A percentile compares a stretch with the other conserved stretches of the same genome.
Evolutionary conservation across 23 tunicate genomes (phyloP).

Genomic region (Diplosoma virens): DNA sequence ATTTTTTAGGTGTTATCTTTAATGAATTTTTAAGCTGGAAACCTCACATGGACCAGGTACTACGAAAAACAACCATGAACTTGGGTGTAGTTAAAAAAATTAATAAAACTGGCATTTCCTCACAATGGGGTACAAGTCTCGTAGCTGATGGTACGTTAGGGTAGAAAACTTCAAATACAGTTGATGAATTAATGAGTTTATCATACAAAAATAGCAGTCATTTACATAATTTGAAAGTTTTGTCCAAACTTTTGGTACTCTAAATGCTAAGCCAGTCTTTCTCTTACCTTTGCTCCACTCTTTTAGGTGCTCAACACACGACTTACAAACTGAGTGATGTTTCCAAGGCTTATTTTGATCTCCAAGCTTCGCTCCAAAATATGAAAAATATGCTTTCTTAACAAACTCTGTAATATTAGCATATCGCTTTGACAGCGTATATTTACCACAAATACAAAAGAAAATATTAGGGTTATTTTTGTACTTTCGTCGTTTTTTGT

Average conservation of each 20-base stretch:
- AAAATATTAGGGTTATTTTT: constrained; percentile 8
- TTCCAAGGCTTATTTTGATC: constrained; percentile 12
- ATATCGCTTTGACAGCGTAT: constrained; percentile 5
- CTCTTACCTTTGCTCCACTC: constrained; percentile 9
- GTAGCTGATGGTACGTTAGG: too few species aligned
- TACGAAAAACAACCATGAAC: too few species aligned
- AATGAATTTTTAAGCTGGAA: too few species aligned
- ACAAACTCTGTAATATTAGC: constrained; percentile 13
- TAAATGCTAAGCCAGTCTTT: background rate
- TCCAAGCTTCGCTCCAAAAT: background rate
- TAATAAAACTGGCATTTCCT: too few species aligned
- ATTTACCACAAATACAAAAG: constrained; percentile 9
- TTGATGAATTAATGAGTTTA: too few species aligned
- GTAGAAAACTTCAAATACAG: too few species aligned
- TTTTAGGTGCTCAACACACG: constrained; percentile 11
- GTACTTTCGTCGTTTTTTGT: background rate
- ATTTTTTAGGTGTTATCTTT: too few species aligned
- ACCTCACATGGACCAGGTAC: too few species aligned
- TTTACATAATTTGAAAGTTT: background rate
- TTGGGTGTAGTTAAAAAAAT: too few species aligned
- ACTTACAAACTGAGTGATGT: constrained; percentile 7
- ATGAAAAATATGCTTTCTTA: constrained; percentile 1
- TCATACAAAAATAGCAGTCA: constrained; percentile 25
- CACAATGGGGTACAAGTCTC: too few species aligned
- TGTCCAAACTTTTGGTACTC: constrained; percentile 24